Evolutionary conservation across 1,140 invertebrate genomes (phyloP).

Genomic region (Diorhabda sublineata): DNA sequence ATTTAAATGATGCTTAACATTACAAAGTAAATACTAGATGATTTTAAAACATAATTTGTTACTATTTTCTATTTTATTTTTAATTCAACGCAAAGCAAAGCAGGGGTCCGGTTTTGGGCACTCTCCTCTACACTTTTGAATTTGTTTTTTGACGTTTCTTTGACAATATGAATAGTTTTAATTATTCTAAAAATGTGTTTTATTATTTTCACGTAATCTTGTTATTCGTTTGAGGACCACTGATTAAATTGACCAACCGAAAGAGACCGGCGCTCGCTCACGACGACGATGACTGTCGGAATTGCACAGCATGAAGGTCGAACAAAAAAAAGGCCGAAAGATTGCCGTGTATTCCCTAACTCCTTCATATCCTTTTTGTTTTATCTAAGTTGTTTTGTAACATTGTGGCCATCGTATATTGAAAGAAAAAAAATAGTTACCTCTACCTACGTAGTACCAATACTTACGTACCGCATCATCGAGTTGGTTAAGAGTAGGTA

Average conservation of each 20-base stretch:
- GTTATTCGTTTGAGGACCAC: conserved; percentile 6
- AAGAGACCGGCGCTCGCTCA: not conserved
- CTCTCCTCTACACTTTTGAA: no score
- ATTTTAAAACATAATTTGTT: no score
- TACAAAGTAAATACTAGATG: no score
- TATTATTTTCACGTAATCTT: no score
- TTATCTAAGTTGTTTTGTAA: conserved; percentile 1
- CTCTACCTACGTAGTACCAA: not conserved
- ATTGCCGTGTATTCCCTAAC: not conserved
- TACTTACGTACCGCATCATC: conserved; percentile 8
- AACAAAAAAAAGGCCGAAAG: conserved; percentile 7
- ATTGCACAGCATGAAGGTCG: conserved; percentile 20
- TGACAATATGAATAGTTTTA: no score
- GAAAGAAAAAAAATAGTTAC: not conserved
- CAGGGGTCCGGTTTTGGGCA: no score
- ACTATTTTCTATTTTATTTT: no score
- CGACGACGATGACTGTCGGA: conserved; percentile 16
- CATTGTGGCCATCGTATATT: not conserved
- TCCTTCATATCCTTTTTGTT: conserved; percentile 6
- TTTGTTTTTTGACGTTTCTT: no score
- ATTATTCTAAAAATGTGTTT: no score
- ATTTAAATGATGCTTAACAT: no score
- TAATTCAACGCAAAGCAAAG: no score
- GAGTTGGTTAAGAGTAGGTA: not conserved
- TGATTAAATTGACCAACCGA: conserved; percentile 1